Percentiles rank a stretch among this genome's conserved stretches.
These are phyloP conservation scores for Chelon labrosus DNA, from an alignment of 2,797 vertebrate genomes.

Conservation along the genomic window DNA sequence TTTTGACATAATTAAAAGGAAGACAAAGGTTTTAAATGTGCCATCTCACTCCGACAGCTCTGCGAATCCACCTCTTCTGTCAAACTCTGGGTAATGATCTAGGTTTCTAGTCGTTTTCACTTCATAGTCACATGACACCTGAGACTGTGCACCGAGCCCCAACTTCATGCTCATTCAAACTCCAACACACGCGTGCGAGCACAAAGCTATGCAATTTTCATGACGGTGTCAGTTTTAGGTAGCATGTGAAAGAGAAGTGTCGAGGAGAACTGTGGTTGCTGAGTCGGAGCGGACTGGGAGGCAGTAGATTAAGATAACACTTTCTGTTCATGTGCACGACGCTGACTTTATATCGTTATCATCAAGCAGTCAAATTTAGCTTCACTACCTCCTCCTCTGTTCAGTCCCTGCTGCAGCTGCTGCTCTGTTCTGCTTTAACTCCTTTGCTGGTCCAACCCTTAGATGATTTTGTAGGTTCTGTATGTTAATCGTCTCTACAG, in stretches of 20 bases:
- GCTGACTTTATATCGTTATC: neutral
- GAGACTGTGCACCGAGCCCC: constrained; percentile 19
- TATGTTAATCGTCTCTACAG: no score
- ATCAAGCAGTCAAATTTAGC: constrained; percentile 28
- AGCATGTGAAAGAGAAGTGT: constrained; percentile 12
- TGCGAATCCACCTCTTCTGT: neutral
- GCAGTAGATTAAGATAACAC: constrained; percentile 23
- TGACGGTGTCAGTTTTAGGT: constrained; percentile 38
- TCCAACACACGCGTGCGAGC: constrained; percentile 3
- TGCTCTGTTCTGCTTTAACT: constrained; percentile 1
- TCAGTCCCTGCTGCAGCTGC: neutral
- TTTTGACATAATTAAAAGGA: no score
- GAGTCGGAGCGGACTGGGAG: neutral
- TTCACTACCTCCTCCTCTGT: neutral
- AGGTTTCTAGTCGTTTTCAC: neutral
- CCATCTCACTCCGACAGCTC: neutral
- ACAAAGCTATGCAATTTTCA: constrained; percentile 45
- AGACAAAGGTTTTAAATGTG: neutral
- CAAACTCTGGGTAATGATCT: constrained; percentile 5
- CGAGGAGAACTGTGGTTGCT: neutral
- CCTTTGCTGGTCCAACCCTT: no score
- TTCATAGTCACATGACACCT: constrained; percentile 26
- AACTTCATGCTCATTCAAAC: constrained; percentile 7
- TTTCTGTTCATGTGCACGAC: neutral
- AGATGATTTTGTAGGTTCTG: no score